A percentile compares a stretch with the other conserved stretches of the same genome.
These are phyloP conservation scores for Nephrocerus scutellatus DNA, from an alignment of 2,888 invertebrate genomes.

Conservation along the genomic window DNA sequence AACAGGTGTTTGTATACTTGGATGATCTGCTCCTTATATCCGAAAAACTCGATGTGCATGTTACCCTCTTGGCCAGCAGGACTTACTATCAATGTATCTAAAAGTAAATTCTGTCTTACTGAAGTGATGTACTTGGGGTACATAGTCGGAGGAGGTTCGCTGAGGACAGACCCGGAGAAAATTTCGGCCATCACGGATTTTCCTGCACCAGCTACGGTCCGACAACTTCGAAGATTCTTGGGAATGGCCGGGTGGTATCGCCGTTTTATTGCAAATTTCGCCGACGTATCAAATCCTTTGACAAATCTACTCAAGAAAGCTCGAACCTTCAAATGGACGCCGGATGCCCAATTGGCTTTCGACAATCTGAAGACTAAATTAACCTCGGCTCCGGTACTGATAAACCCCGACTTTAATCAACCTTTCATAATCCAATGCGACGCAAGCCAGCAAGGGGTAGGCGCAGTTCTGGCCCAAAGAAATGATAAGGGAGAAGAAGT, in stretches of 20 bases:
- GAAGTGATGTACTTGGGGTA: conserved; percentile 14
- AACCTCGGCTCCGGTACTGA: conserved; percentile 12
- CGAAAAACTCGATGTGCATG: conserved; percentile 7
- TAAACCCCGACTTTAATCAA: conserved; percentile 15
- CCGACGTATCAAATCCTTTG: conserved; percentile 15
- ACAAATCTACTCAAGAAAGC: conserved; percentile 16
- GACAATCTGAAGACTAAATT: not conserved
- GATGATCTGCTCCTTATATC: conserved; percentile 18
- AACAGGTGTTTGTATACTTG: conserved; percentile 18
- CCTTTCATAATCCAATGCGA: conserved; percentile 19
- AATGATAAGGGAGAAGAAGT: conserved; percentile 10
- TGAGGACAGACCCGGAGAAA: conserved; percentile 14
- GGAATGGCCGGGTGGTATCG: conserved; percentile 22
- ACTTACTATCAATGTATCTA: conserved; percentile 11
- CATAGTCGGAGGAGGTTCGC: conserved; percentile 13
- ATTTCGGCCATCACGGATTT: conserved; percentile 13
- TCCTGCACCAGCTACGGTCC: conserved; percentile 9
- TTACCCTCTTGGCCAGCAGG: conserved; percentile 4
- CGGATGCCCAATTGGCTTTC: not conserved
- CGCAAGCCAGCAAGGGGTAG: conserved; percentile 15
- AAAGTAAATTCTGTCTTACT: conserved; percentile 16
- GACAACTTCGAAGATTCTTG: conserved; percentile 18
- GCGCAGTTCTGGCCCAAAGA: conserved; percentile 12
- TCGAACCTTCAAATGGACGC: conserved; percentile 1
- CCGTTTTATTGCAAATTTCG: conserved; percentile 17